phyloP scores from a whole-genome alignment of 2,797 vertebrate species.

The Chiloscyllium punctatum region DNA sequence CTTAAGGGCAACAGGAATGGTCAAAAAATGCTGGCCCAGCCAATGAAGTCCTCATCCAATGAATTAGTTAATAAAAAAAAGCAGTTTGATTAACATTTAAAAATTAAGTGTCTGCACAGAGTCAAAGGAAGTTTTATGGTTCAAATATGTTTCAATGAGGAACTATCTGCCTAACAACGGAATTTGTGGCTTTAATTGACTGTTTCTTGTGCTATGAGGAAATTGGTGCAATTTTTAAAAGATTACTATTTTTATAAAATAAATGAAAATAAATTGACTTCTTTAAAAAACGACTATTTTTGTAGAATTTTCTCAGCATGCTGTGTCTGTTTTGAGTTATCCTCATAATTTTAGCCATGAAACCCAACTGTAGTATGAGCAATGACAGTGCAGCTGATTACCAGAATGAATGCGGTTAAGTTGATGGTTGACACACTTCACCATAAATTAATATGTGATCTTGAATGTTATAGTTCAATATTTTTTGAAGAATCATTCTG shows the following conservation, averaged over 20 bases:
- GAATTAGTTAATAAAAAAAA: too few relatives aligned
- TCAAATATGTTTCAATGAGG: not conserved
- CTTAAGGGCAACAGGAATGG: too few relatives aligned
- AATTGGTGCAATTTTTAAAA: not conserved
- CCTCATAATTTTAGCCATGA: not conserved
- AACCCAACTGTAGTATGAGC: not conserved
- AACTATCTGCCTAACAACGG: not conserved
- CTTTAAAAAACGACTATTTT: not conserved
- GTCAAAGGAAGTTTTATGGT: not conserved
- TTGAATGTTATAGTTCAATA: not conserved
- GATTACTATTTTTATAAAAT: not conserved
- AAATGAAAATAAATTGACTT: not conserved
- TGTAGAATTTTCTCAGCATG: not conserved
- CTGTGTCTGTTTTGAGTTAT: not conserved
- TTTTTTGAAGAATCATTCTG: not conserved
- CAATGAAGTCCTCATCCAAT: too few relatives aligned
- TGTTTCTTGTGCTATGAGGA: not conserved
- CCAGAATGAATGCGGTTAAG: too few relatives aligned
- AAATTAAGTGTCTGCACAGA: not conserved
- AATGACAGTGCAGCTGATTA: not conserved
- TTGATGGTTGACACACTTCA: not conserved
- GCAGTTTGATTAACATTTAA: not conserved
- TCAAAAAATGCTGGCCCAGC: too few relatives aligned
- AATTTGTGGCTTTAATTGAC: not conserved
- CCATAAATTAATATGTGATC: not conserved